These are phyloP conservation scores for Eupsittula cactorum DNA, from an alignment of 2,113 vertebrate species.

Conservation along the genomic window DNA sequence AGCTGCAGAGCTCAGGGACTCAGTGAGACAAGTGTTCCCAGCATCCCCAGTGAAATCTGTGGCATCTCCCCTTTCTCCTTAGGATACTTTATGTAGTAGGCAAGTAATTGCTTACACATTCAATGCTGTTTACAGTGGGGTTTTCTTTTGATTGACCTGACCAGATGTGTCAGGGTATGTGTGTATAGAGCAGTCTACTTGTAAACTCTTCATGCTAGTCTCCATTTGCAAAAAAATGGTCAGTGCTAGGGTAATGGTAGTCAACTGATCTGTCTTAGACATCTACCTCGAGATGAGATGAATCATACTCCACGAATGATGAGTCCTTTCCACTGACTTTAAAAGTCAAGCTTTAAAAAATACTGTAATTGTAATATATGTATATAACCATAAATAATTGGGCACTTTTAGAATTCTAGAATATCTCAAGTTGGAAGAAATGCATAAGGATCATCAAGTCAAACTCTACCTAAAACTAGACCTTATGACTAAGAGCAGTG, in stretches of 20 bases:
- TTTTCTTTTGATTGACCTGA: background rate
- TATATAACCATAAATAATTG: background rate
- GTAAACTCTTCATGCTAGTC: background rate
- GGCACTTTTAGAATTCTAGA: background rate
- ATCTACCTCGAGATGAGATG: background rate
- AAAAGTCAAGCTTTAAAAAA: background rate
- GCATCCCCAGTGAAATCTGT: background rate
- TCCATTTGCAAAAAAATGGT: background rate
- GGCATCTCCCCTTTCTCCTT: background rate
- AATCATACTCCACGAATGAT: background rate
- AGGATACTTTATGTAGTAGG: background rate
- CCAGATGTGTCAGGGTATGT: background rate
- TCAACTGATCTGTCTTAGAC: background rate
- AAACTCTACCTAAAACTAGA: background rate
- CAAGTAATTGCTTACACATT: background rate
- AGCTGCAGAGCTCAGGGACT: background rate
- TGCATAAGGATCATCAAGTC: background rate
- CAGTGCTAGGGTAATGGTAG: background rate
- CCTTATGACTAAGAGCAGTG: background rate
- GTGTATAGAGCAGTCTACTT: background rate
- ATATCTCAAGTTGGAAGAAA: background rate
- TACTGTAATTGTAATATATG: background rate
- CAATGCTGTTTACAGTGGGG: background rate
- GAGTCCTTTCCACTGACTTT: background rate
- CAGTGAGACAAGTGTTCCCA: background rate